These are phyloP conservation scores for Nycteola revayana DNA, from an alignment of 2,888 invertebrate genomes.

Conservation along the genomic window DNA sequence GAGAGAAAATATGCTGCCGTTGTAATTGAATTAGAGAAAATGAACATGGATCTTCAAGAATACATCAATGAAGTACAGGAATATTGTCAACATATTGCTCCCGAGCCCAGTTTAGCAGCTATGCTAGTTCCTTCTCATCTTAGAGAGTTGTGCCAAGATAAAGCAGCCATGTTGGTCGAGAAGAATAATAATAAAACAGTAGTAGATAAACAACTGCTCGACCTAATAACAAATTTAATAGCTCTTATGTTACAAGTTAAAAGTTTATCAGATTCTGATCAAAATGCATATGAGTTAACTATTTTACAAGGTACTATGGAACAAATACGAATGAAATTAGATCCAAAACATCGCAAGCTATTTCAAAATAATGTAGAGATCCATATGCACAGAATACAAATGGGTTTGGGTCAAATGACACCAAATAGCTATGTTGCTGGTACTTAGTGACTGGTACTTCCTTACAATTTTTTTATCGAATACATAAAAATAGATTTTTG, in stretches of 20 bases:
- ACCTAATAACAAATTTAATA: slow-evolving; percentile 92
- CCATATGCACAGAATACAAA: slow-evolving; percentile 94
- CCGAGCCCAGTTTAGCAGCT: slow-evolving; percentile 92
- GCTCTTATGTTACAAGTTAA: slow-evolving; percentile 95
- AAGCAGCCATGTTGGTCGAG: slow-evolving; percentile 91
- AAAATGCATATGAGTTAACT: slow-evolving; percentile 94
- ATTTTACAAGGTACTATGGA: slow-evolving; percentile 95
- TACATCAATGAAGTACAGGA: slow-evolving; percentile 93
- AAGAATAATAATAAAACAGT: slow-evolving; percentile 85
- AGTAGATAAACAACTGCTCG: slow-evolving; percentile 84
- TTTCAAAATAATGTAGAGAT: slow-evolving; percentile 95
- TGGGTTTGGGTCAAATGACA: slow-evolving; percentile 83
- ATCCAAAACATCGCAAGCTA: slow-evolving; percentile 87
- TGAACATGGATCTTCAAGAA: slow-evolving; percentile 94
- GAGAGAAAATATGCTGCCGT: slow-evolving; percentile 94
- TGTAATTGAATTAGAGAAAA: slow-evolving; percentile 93
- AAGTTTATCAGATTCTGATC: slow-evolving; percentile 88
- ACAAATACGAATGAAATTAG: slow-evolving; percentile 91
- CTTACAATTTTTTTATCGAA: too few species aligned
- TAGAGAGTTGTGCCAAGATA: slow-evolving; percentile 92
- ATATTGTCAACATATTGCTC: slow-evolving; percentile 92
- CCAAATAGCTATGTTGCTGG: slow-evolving; percentile 50
- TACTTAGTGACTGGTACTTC: slow-evolving; percentile 42
- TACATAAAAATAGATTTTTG: too few species aligned
- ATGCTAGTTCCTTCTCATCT: slow-evolving; percentile 95